phyloP scores from a whole-genome alignment of 2,113 vertebrate genomes.

The Etheostoma cragini region DNA sequence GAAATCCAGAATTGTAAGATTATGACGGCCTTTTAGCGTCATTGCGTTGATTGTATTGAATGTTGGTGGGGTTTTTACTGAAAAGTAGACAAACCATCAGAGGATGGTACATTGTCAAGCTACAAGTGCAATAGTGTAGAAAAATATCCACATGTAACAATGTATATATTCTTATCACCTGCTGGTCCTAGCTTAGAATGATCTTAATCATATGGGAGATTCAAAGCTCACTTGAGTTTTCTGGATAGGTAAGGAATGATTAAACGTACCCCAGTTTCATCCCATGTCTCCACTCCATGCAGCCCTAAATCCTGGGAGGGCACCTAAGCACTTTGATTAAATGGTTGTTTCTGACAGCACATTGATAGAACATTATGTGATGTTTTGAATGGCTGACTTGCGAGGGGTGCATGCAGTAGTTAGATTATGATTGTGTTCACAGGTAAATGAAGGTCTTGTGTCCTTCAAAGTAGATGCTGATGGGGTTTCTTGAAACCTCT shows the following conservation, averaged over 20 bases:
- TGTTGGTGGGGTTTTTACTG: constrained; percentile 42
- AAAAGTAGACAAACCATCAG: constrained; percentile 12
- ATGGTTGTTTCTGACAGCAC: not conserved
- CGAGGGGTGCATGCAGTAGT: not conserved
- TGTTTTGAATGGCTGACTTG: not conserved
- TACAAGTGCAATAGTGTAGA: constrained; percentile 65
- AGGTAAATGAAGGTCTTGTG: not conserved
- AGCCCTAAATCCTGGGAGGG: not conserved
- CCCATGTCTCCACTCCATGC: constrained; percentile 13
- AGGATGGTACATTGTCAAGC: constrained; percentile 13
- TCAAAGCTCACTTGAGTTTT: not conserved
- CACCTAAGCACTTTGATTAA: constrained; percentile 66
- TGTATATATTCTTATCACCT: constrained; percentile 44
- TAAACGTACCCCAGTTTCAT: constrained; percentile 45
- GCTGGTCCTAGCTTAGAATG: constrained; percentile 30
- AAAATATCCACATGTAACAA: constrained; percentile 39
- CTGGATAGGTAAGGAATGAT: constrained; percentile 21
- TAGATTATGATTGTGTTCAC: constrained; percentile 19
- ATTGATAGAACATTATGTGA: not conserved
- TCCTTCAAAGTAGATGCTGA: not conserved
- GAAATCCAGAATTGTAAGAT: constrained; percentile 71
- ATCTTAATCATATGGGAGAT: constrained; percentile 36
- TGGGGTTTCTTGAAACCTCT: not conserved
- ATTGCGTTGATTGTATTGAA: constrained; percentile 42
- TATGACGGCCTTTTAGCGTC: constrained; percentile 38